A percentile compares a stretch with the other conserved stretches of the same genome.
These are phyloP conservation scores for Hyla sarda DNA, from an alignment of 2,113 vertebrate genomes.

Conservation along the genomic window DNA sequence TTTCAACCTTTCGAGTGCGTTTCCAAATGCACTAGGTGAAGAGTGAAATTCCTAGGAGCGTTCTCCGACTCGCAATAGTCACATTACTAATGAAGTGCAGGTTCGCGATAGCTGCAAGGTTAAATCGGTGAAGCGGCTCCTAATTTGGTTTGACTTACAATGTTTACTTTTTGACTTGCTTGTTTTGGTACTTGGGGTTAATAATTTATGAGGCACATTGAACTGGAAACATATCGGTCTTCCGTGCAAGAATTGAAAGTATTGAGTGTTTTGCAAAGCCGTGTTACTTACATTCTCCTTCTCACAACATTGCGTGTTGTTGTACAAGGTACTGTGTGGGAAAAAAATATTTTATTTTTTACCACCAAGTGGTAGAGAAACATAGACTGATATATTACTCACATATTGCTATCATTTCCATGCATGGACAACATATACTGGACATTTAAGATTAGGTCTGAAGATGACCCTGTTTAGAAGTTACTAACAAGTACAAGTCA, in stretches of 20 bases:
- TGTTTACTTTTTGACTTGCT: slow-evolving; percentile 62
- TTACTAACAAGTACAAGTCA: no score
- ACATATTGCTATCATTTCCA: no score
- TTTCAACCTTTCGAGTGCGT: background rate
- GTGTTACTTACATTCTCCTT: background rate
- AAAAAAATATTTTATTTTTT: background rate
- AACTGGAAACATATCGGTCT: slow-evolving; percentile 44
- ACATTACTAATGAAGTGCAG: slow-evolving; percentile 36
- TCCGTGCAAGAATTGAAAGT: slow-evolving; percentile 3
- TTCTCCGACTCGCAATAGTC: background rate
- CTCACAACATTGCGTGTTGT: background rate
- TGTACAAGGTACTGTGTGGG: background rate
- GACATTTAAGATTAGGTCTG: no score
- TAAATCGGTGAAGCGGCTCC: slow-evolving; percentile 52
- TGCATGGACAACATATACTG: no score
- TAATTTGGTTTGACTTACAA: slow-evolving; percentile 60
- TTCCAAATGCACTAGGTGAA: background rate
- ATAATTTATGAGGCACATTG: slow-evolving; percentile 59
- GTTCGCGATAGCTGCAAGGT: slow-evolving; percentile 56
- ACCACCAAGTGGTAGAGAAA: no score
- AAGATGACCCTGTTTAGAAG: no score
- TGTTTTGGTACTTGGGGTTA: slow-evolving; percentile 59
- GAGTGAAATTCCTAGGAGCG: background rate
- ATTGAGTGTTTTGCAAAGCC: slow-evolving; percentile 50
- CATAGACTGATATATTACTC: no score